phyloP scores from a whole-genome alignment of 1,140 invertebrate species.

The Anadara kagoshimensis region DNA sequence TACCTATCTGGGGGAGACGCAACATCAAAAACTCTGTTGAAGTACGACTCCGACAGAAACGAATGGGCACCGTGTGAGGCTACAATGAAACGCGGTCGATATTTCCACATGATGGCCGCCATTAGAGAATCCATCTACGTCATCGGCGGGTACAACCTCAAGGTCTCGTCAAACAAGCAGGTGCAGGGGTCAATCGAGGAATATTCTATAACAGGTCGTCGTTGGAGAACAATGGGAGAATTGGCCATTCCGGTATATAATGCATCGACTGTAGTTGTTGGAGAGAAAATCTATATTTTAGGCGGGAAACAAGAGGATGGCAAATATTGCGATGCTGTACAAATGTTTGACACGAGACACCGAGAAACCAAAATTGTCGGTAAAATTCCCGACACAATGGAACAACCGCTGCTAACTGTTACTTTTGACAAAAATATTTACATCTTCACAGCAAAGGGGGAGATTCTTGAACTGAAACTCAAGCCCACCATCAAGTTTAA shows the following conservation, averaged over 20 bases:
- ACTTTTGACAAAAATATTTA: constrained; percentile 13
- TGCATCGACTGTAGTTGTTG: constrained; percentile 35
- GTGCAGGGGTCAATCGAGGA: constrained; percentile 42
- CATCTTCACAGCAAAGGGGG: constrained; percentile 23
- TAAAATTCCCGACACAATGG: constrained; percentile 4
- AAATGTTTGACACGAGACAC: constrained; percentile 32
- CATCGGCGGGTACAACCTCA: constrained; percentile 32
- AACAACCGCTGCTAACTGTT: constrained; percentile 23
- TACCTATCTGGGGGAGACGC: constrained; percentile 47
- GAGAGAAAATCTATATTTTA: constrained; percentile 51
- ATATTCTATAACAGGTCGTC: constrained; percentile 39
- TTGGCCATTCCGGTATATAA: constrained; percentile 41
- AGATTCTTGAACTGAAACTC: constrained; percentile 21
- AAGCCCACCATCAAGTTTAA: constrained; percentile 1
- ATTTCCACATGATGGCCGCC: constrained; percentile 33
- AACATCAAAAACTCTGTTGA: constrained; percentile 44
- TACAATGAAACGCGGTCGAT: constrained; percentile 34
- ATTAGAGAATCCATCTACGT: constrained; percentile 34
- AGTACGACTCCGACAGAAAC: constrained; percentile 50
- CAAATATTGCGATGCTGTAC: constrained; percentile 11
- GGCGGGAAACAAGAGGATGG: constrained; percentile 42
- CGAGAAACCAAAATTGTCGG: constrained; percentile 30
- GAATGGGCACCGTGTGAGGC: constrained; percentile 33
- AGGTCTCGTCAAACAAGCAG: constrained; percentile 18
- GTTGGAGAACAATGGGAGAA: constrained; percentile 45